Evolutionary conservation across 1,140 invertebrate genomes (phyloP), one percentile per base, ranked within the genome.

Genomic region (Nixonia krombeini): DNA sequence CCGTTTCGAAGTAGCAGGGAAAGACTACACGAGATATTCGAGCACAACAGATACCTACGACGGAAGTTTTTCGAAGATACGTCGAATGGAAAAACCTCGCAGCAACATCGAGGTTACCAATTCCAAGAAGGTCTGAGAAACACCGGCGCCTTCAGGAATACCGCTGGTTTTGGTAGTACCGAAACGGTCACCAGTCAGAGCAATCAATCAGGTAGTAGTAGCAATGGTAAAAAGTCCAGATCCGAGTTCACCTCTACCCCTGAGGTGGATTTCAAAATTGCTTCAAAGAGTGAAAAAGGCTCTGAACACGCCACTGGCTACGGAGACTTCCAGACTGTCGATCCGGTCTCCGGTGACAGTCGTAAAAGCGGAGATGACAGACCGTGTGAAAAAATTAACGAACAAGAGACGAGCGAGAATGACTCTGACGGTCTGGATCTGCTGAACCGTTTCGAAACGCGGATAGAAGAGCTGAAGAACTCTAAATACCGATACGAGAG

Each of bases 161-260:
- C n/a, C n/a, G 42, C 42, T 10, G 78, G 81, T 2, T 85, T 83
- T n/a, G 84, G 84, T 0, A 85, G 84, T 31, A 84, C 81, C 0
- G 84, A 85, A 42, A 85, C 83, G 0, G 61, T 85, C 8, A 79
- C 77, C 4, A 85, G 83, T 26, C 83, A 84, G 31, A 84, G 82
- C 46, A 85, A 85, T 40, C 80, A 83, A 9, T 84, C 82, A 0
- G 81, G 76, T 0, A 72, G 81, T 10, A 83, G 79, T 38, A 68
- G 62, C 5, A 80, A 73, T 26, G 82, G 76, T 0, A 44, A 79
- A 2, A 85, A 81, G 35, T 80, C 81, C 0, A 64, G 75, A 16
- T 68, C 52, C 0, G 75, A 77, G 0, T 72, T 74, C 13, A 77
- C 67, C 28, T 75, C 72, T 3, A 81, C 74, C 0, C 72, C 78